Conservation (phyloP, 2,888 invertebrate genomes). For the Carpatolechia fugitivella region DNA sequence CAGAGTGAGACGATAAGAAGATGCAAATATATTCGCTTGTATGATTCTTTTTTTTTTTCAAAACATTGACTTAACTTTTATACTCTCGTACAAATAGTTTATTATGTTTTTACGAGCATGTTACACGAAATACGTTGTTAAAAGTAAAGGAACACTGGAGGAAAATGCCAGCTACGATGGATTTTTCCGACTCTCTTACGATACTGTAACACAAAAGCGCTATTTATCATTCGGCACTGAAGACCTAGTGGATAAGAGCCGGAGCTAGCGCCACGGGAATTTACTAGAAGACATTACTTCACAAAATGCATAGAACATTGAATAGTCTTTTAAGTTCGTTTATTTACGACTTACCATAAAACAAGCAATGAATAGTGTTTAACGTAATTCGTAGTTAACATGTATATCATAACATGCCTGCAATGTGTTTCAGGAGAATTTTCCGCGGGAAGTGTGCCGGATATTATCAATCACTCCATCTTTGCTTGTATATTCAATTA, state of each 20-base stretch:
- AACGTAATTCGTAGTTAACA: neutral
- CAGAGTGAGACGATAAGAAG: neutral
- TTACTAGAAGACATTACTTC: conserved; percentile 41
- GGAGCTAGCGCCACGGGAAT: conserved; percentile 38
- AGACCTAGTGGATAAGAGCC: conserved; percentile 45
- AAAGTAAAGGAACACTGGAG: neutral
- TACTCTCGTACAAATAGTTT: neutral
- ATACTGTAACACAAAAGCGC: conserved; percentile 18
- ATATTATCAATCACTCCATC: conserved; percentile 6
- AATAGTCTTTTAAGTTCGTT: conserved; percentile 33
- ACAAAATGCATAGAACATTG: conserved; percentile 28
- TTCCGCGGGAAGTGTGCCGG: neutral
- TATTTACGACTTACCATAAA: conserved; percentile 39
- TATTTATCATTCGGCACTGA: conserved; percentile 44
- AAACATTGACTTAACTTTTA: neutral
- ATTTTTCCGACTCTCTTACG: conserved; percentile 32
- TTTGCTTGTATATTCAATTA: neutral
- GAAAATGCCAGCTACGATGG: conserved; percentile 31
- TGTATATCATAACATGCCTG: neutral
- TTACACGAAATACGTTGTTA: neutral
- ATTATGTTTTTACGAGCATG: neutral
- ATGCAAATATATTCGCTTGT: neutral
- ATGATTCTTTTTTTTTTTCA: neutral
- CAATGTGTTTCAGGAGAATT: neutral
- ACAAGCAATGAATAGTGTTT: conserved; percentile 34